These are phyloP conservation scores for Siniperca chuatsi DNA, from an alignment of 2,113 vertebrate genomes.

Conservation along the genomic window DNA sequence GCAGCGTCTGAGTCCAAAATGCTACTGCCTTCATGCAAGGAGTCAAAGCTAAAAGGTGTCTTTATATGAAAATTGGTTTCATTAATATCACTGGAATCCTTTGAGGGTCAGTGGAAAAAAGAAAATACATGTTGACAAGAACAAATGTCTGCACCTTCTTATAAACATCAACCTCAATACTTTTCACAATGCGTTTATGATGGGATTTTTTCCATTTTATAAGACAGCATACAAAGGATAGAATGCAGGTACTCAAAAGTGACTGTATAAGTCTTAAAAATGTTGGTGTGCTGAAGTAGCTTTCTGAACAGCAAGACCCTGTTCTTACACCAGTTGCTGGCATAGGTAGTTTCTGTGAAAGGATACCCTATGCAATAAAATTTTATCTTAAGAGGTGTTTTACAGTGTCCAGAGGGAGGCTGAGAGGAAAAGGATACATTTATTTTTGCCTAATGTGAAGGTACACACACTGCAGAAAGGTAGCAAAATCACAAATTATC, in stretches of 20 bases:
- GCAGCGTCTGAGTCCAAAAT: conserved; percentile 65
- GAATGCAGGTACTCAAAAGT: conserved; percentile 32
- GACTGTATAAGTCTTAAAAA: conserved; percentile 37
- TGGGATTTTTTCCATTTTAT: conserved; percentile 9
- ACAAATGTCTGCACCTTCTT: conserved; percentile 77
- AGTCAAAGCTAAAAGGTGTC: conserved; percentile 75
- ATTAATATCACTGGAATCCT: conserved; percentile 81
- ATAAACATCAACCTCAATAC: conserved; percentile 70
- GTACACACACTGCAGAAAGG: conserved; percentile 26
- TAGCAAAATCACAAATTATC: conserved; percentile 33
- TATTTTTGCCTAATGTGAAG: conserved; percentile 46
- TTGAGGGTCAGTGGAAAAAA: conserved; percentile 74
- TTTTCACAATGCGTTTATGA: conserved; percentile 57
- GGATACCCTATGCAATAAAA: conserved; percentile 45
- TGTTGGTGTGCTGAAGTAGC: conserved; percentile 34
- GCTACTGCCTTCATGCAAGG: conserved; percentile 65
- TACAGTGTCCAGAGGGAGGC: conserved; percentile 45
- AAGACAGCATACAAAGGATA: conserved; percentile 19
- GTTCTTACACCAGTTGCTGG: conserved; percentile 39
- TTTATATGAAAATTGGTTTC: conserved; percentile 84
- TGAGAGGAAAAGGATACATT: conserved; percentile 41
- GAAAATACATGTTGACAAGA: conserved; percentile 80
- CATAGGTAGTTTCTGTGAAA: conserved; percentile 65
- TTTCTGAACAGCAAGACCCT: conserved; percentile 60
- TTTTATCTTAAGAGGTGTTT: conserved; percentile 70